Evolutionary conservation across 1,140 invertebrate species (phyloP), one percentile per base, ranked within the genome.

Genomic region (Manduca sexta): DNA sequence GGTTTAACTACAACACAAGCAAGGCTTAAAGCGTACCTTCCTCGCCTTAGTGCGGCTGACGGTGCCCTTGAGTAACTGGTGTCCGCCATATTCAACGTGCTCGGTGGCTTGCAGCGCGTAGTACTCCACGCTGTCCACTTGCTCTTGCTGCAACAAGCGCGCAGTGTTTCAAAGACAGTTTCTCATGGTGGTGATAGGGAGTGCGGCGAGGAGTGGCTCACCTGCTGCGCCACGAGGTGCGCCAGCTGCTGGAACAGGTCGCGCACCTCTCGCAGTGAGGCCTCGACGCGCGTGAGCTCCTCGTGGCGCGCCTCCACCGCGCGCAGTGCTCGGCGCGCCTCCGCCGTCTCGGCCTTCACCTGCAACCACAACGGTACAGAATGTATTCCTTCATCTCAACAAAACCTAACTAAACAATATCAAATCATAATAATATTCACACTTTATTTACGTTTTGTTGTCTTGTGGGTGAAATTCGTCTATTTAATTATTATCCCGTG

Each of bases 241-340:
- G 92, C 92, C 77, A 95, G 90, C 80, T 94, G 92, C 64, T 91
- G 86, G 86, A 97, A 97, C 86, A 97, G 91, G 60, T 95, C 93
- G 74, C 91, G 91, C 35, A 97, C 86, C 80, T 96, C 94, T 56
- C 82, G 82, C 54, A 97, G 91, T 58, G 92, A 91, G 59, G 89
- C 92, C 88, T 97, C 95, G 45, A 96, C 87, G 80, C 95, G 93
- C 49, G 94, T 83, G 56, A 97, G 91, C 84, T 96, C 94, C 51
- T 91, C 89, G 71, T 96, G 95, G 46, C 95, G 88, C 50, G 90
- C 92, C 88, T 96, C 91, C 58, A 95, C 92, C 56, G 96, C 95
- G 46, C 92, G 91, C 64, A 97, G 85, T 54, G 92, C 91, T 73
- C 92, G 90, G 74, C 91, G 91, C n/a, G 93, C 94, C 84, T 92